Evolutionary conservation across 2,113 vertebrate species (phyloP).

Genomic region (Cervus canadensis): DNA sequence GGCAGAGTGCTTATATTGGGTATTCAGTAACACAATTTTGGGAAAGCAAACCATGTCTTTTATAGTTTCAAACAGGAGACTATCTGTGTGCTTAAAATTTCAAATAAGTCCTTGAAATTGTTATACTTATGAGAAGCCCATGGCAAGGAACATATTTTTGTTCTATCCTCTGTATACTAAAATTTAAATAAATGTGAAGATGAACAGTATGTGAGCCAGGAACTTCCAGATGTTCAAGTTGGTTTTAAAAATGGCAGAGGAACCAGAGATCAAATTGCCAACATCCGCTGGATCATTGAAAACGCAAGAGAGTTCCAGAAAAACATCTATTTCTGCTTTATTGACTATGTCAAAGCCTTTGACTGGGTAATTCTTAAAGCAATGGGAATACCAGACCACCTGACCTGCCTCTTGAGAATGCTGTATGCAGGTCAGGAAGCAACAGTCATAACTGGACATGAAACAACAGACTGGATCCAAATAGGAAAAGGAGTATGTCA

Average conservation of each 20-base stretch:
- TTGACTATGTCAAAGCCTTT: background rate
- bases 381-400: background rate
- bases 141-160: background rate
- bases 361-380: background rate
- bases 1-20: background rate
- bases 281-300: accelerated
- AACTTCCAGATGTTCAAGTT: background rate
- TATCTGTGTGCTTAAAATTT: background rate
- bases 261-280: background rate
- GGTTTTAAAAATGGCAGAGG: background rate
- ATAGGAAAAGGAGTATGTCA: background rate
- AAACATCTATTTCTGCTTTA: background rate
- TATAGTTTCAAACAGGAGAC: background rate
- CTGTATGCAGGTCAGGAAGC: background rate
- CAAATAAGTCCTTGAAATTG: background rate
- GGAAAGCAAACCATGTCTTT: background rate
- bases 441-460: background rate
- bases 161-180: background rate
- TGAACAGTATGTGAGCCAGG: background rate
- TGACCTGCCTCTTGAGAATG: background rate
- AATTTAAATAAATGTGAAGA: background rate
- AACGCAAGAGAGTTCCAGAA: background rate
- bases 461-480: background rate
- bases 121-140: background rate
- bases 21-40: background rate